phyloP scores from a whole-genome alignment of 1,140 invertebrate species.

The Homarus americanus region DNA sequence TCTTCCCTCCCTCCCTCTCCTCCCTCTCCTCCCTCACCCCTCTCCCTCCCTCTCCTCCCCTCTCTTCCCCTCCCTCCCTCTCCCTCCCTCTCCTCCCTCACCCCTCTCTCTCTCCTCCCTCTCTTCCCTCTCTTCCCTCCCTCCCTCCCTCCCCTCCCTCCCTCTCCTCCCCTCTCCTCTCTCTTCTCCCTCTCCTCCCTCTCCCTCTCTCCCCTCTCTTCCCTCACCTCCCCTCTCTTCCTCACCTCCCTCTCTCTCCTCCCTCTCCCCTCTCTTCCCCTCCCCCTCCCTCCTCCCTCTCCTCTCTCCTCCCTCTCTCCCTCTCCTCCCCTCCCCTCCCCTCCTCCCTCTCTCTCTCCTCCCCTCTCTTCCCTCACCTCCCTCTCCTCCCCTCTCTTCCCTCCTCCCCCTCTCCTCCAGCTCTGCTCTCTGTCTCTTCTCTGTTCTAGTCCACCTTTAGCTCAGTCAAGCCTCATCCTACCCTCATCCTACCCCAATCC shows the following conservation, averaged over 20 bases:
- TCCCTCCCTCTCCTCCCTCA: not conserved
- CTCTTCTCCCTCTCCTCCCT: slow-evolving; percentile 20
- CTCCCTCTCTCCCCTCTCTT: slow-evolving; percentile 23
- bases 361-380: too few relatives aligned
- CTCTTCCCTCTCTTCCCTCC: not conserved
- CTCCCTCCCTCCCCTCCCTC: not conserved
- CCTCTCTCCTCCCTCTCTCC: too few relatives aligned
- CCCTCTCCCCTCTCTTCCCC: slow-evolving; percentile 10
- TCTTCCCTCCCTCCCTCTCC: not conserved
- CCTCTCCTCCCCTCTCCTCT: slow-evolving; percentile 18
- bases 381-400: too few relatives aligned
- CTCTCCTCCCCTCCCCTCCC: too few relatives aligned
- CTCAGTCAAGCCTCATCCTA: too few relatives aligned
- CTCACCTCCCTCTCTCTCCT: not conserved
- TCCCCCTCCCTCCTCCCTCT: not conserved
- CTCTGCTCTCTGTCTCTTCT: too few relatives aligned
- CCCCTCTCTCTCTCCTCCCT: not conserved
- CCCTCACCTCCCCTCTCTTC: slow-evolving; percentile 23
- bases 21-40: not conserved
- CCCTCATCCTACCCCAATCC: too few relatives aligned
- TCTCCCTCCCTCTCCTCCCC: not conserved
- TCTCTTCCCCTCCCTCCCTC: not conserved
- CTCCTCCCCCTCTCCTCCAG: too few relatives aligned
- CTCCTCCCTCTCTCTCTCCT: too few relatives aligned
- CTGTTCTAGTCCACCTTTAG: too few relatives aligned